These are phyloP conservation scores for Ctena decussata DNA, from an alignment of 2,888 invertebrate species.

Conservation along the genomic window DNA sequence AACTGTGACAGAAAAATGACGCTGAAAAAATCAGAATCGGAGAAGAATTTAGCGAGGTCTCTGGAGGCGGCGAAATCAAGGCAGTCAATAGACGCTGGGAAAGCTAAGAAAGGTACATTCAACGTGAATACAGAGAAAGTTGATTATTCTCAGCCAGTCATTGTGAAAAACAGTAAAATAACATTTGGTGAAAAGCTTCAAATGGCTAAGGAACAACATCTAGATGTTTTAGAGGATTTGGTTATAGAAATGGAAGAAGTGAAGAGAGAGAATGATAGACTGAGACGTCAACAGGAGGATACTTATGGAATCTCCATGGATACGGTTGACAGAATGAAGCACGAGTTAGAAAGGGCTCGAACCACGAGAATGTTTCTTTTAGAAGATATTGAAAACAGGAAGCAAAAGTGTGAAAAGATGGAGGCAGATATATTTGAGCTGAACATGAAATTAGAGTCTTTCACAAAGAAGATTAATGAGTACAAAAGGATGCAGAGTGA, in stretches of 20 bases:
- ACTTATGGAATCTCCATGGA: conserved; percentile 60
- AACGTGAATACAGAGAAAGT: conserved; percentile 33
- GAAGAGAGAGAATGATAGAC: conserved; percentile 58
- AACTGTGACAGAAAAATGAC: neutral
- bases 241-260: conserved; percentile 59
- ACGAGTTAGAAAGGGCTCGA: conserved; percentile 57
- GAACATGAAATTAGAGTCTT: conserved; percentile 65
- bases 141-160: conserved; percentile 60
- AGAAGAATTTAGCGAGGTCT: neutral
- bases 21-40: neutral
- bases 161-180: conserved; percentile 63
- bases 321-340: conserved; percentile 61
- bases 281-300: conserved; percentile 62
- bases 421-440: conserved; percentile 66
- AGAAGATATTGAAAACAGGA: conserved; percentile 64
- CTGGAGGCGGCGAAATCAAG: neutral
- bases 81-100: neutral
- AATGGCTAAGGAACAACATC: conserved; percentile 52
- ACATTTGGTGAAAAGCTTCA: conserved; percentile 61
- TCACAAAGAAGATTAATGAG: conserved; percentile 57
- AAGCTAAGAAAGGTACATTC: neutral
- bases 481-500: conserved; percentile 43
- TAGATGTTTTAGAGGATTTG: conserved; percentile 59
- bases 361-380: conserved; percentile 55
- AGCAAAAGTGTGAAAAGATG: conserved; percentile 61